Conservation (phyloP, 1,140 invertebrate genomes). For the Arion vulgaris region DNA sequence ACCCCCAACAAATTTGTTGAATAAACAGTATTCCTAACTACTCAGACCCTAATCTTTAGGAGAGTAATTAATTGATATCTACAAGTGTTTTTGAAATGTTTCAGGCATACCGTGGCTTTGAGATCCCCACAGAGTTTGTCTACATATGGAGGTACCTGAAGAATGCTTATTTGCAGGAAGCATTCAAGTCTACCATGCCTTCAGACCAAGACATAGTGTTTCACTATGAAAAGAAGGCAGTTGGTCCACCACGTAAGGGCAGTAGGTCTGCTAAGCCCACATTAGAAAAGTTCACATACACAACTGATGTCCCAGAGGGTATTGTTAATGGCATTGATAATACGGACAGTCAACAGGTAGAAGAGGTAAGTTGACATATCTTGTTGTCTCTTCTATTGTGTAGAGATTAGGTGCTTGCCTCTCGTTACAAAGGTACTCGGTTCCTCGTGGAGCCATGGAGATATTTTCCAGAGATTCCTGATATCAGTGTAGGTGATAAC, state of each 20-base stretch:
- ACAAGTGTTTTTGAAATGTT: too few relatives aligned
- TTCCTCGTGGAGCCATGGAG: too few relatives aligned
- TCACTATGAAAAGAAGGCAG: slow-evolving; percentile 84
- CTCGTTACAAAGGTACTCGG: too few relatives aligned
- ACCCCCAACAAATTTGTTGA: too few relatives aligned
- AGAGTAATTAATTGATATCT: too few relatives aligned
- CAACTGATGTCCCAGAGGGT: slow-evolving; percentile 40
- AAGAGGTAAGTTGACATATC: neutral
- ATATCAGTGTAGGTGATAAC: too few relatives aligned
- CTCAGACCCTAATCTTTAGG: too few relatives aligned
- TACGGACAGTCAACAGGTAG: neutral
- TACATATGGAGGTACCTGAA: slow-evolving; percentile 95
- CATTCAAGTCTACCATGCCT: slow-evolving; percentile 95
- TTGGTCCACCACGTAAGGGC: neutral
- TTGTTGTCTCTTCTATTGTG: too few relatives aligned
- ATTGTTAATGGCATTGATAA: slow-evolving; percentile 9
- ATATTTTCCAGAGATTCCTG: too few relatives aligned
- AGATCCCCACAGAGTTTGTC: slow-evolving; percentile 87
- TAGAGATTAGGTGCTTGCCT: too few relatives aligned
- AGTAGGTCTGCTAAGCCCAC: slow-evolving; percentile 40
- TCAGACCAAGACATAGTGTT: slow-evolving; percentile 98
- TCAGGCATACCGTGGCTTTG: slow-evolving; percentile 87
- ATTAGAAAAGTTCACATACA: slow-evolving; percentile 49
- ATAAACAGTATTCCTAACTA: too few relatives aligned
- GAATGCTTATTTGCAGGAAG: slow-evolving; percentile 96